Evolutionary conservation across 2,113 vertebrate species (phyloP).

Genomic region (Thalassoma bifasciatum): DNA sequence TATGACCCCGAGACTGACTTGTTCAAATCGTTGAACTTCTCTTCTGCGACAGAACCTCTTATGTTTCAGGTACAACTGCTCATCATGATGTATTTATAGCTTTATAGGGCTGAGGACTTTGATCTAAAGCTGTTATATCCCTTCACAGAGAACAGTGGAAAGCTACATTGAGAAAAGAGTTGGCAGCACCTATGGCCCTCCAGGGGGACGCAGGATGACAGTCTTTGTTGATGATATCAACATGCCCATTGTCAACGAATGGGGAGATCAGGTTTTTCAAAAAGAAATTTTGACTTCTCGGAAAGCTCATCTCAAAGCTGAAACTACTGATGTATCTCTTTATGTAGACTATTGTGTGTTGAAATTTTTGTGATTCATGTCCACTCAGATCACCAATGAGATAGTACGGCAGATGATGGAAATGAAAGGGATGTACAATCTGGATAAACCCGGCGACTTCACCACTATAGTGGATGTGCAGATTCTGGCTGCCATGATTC

Average conservation of each 20-base stretch:
- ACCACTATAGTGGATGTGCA: slow-evolving; percentile 88
- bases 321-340: too few species aligned
- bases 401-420: slow-evolving; percentile 93
- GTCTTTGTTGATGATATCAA: slow-evolving; percentile 94
- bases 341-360: too few species aligned
- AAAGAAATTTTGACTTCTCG: not conserved
- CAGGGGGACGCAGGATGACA: slow-evolving; percentile 90
- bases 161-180: slow-evolving; percentile 92
- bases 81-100: not conserved
- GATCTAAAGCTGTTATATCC: slow-evolving; percentile 9
- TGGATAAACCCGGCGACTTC: slow-evolving; percentile 94
- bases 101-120: slow-evolving; percentile 15
- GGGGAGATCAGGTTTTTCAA: slow-evolving; percentile 91
- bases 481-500: slow-evolving; percentile 93
- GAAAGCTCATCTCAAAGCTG: too few species aligned
- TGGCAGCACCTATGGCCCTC: slow-evolving; percentile 89
- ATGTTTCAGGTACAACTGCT: slow-evolving; percentile 89
- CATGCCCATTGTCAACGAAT: slow-evolving; percentile 92
- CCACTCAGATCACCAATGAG: slow-evolving; percentile 91
- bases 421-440: slow-evolving; percentile 89
- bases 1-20: slow-evolving; percentile 88
- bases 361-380: not conserved
- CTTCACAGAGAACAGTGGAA: slow-evolving; percentile 86
- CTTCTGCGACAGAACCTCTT: slow-evolving; percentile 90
- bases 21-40: slow-evolving; percentile 89